These are phyloP conservation scores for Psylliodes chrysocephalus DNA, from an alignment of 2,888 invertebrate genomes.

Conservation along the genomic window DNA sequence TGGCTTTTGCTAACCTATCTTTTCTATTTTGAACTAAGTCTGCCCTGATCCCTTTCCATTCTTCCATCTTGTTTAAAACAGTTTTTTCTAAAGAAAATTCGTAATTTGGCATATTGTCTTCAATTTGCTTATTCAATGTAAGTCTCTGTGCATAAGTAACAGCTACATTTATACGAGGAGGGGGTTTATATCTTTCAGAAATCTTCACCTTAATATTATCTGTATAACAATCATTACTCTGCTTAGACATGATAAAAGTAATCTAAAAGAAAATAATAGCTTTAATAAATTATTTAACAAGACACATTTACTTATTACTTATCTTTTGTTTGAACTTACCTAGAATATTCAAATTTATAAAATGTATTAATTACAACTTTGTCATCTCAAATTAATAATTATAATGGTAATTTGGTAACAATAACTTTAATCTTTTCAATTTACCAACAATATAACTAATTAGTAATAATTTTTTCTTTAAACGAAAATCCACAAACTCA, in stretches of 20 bases:
- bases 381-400: conserved; percentile 21
- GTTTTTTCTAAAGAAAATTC: conserved; percentile 80
- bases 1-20: conserved; percentile 65
- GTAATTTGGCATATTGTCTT: conserved; percentile 71
- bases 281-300: not conserved
- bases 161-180: conserved; percentile 74
- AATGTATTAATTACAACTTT: conserved; percentile 7
- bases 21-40: conserved; percentile 71
- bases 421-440: conserved; percentile 16
- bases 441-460: conserved; percentile 18
- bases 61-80: conserved; percentile 76
- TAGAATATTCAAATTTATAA: conserved; percentile 8
- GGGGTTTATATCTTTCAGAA: conserved; percentile 86
- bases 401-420: conserved; percentile 17
- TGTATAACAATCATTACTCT: conserved; percentile 69
- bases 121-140: conserved; percentile 66
- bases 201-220: conserved; percentile 90
- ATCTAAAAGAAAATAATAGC: conserved; percentile 20
- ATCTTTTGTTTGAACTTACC: conserved; percentile 19
- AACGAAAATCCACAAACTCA: conserved; percentile 20
- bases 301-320: not conserved
- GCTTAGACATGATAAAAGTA: conserved; percentile 52
- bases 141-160: conserved; percentile 68
- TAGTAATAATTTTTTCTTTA: conserved; percentile 19
- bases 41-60: conserved; percentile 75